Conservation (phyloP, 2,113 vertebrate genomes). For the Paralichthys olivaceus region DNA sequence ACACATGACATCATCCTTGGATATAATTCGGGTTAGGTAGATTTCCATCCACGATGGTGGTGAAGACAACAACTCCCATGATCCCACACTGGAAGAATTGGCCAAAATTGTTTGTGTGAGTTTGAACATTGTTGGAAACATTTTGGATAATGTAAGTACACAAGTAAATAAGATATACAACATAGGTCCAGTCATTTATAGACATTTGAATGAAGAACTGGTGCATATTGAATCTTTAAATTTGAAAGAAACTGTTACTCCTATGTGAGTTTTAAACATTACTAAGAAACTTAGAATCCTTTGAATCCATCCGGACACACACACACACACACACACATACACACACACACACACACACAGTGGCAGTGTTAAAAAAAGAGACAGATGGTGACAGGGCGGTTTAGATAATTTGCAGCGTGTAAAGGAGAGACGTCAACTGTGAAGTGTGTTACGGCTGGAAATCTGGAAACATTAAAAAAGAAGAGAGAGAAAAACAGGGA, state of each 20-base stretch:
- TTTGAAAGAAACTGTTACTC: background rate
- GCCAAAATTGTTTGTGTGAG: too few relatives aligned
- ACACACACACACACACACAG: slow-evolving; percentile 9
- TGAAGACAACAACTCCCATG: too few relatives aligned
- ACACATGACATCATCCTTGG: too few relatives aligned
- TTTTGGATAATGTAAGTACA: too few relatives aligned
- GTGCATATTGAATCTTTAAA: background rate
- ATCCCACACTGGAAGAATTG: too few relatives aligned
- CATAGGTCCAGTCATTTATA: too few relatives aligned
- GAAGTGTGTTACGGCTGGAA: slow-evolving; percentile 72
- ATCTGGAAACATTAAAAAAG: slow-evolving; percentile 80
- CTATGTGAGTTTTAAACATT: background rate
- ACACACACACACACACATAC: too few relatives aligned
- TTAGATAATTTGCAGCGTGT: slow-evolving; percentile 72
- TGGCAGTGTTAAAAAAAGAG: slow-evolving; percentile 32
- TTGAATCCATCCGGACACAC: background rate
- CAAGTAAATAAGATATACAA: too few relatives aligned
- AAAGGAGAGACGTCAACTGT: slow-evolving; percentile 71
- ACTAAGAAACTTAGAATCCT: background rate
- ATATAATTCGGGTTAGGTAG: too few relatives aligned
- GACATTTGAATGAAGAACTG: background rate
- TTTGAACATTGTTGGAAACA: too few relatives aligned
- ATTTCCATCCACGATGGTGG: too few relatives aligned
- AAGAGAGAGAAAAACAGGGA: slow-evolving; percentile 10
- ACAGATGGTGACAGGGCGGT: slow-evolving; percentile 66